Evolutionary conservation across 2,113 vertebrate genomes (phyloP).

Genomic region (Trogon surrucura): DNA sequence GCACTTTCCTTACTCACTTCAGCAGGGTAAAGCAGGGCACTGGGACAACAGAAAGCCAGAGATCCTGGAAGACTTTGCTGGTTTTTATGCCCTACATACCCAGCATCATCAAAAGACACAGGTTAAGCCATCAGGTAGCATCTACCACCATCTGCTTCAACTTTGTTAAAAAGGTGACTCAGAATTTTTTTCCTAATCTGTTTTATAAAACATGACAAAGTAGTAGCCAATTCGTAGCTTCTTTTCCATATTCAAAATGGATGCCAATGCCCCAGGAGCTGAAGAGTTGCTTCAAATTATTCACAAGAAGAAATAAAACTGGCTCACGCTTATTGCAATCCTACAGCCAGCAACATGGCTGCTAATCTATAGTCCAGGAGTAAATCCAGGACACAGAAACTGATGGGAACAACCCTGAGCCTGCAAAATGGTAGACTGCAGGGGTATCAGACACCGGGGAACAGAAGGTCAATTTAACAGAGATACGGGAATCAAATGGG

Average conservation of each 20-base stretch:
- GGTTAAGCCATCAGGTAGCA: not conserved
- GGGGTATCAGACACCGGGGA: not conserved
- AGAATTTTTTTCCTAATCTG: not conserved
- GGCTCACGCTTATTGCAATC: not conserved
- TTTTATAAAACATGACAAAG: not conserved
- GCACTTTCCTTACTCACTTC: not conserved
- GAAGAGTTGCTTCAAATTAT: not conserved
- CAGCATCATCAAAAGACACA: not conserved
- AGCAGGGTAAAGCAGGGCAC: not conserved
- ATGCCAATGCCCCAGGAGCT: not conserved
- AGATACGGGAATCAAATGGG: not conserved
- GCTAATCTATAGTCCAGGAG: not conserved
- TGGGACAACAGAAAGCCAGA: not conserved
- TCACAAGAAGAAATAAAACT: not conserved
- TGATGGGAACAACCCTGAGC: not conserved
- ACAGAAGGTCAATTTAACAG: not conserved
- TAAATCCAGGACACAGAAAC: not conserved
- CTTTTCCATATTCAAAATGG: not conserved
- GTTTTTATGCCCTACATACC: not conserved
- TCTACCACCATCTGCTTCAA: not conserved
- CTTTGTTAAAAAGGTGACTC: not conserved
- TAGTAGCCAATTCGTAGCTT: too few relatives aligned
- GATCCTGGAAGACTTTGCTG: not conserved
- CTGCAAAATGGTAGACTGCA: not conserved
- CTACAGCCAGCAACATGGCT: not conserved